phyloP scores from a whole-genome alignment of 2,888 invertebrate species.

The Cerceris ruficornis region DNA sequence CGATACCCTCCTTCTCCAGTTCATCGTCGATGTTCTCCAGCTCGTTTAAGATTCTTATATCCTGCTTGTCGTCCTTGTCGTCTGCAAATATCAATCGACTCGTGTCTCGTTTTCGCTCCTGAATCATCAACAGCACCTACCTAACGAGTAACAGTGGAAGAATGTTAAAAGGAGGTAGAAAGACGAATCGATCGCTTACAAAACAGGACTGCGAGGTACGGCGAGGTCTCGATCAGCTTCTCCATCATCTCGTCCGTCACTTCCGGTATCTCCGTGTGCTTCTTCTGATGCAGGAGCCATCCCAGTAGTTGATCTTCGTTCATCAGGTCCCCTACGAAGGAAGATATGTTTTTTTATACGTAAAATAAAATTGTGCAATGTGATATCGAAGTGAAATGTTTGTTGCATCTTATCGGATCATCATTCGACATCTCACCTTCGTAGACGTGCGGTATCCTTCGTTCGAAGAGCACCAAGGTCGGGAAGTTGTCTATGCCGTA shows the following conservation, averaged over 20 bases:
- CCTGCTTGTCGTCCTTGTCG: conserved; percentile 95
- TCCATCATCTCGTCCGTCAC: conserved; percentile 97
- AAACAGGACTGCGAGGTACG: conserved; percentile 94
- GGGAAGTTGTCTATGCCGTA: conserved; percentile 93
- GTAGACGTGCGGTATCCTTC: conserved; percentile 85
- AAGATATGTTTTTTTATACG: neutral
- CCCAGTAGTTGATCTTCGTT: conserved; percentile 95
- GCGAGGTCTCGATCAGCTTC: conserved; percentile 90
- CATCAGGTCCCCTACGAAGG: conserved; percentile 88
- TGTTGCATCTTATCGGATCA: too few species aligned
- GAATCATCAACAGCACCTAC: conserved; percentile 54
- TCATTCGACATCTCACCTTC: conserved; percentile 80
- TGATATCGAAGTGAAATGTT: neutral
- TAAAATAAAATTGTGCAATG: conserved; percentile 1
- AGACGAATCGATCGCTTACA: conserved; percentile 86
- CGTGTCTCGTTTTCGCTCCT: conserved; percentile 54
- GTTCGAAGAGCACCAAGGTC: conserved; percentile 89
- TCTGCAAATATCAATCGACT: conserved; percentile 83
- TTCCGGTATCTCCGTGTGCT: conserved; percentile 95
- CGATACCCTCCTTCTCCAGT: conserved; percentile 93
- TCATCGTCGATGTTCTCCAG: conserved; percentile 96
- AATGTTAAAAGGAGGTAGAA: conserved; percentile 66
- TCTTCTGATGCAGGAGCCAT: conserved; percentile 95
- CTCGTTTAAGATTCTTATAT: conserved; percentile 93
- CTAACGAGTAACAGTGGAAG: conserved; percentile 64